Base-by-base conservation (phyloP, 2,113 vertebrate genomes). In the Semnopithecus entellus region DNA sequence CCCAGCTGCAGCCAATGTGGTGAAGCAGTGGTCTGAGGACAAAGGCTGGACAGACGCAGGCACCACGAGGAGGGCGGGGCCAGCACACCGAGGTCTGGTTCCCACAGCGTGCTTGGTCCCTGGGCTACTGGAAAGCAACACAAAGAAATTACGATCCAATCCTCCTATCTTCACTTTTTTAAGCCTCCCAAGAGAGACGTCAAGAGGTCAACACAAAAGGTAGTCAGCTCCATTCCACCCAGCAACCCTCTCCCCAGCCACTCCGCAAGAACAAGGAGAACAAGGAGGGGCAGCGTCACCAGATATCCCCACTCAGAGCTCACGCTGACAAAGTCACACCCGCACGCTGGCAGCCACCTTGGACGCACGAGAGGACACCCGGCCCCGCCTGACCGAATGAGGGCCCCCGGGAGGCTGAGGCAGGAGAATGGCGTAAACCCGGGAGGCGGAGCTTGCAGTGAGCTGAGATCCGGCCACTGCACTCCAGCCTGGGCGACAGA, bases 11-110 rank as follows among this genome's bases (percentile, higher is more conserved):
- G 66, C 18, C 73, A 64, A 38, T 20, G 13, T 30, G 52, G 48
- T 32, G 75, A 43, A 20, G n/a, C 6, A 4, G 5, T 22, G n/a
- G 30, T 30, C 79, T 45, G 22, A 55, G 38, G 82, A 25, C 45
- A 83, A 35, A 38, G 57, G 30, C 64, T 17, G n/a, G 57, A 76
- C 7, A 2, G 43, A 20, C 2, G 8, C 8, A 16, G 45, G n/a
- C 1, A 7, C 45, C 23, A 83, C 16, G 7, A 68, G 66, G n/a
- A 66, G 11, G 6, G 35, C 2, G 18, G 8, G 32, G 30, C 50
- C 23, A 16, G 10, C 2, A 2, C 32, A 48, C 5, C 0, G 1
- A 0, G 6, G 75, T 11, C 32, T 57, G 48, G 7, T 22, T 32
- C 66, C 43, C 59, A 48, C 59, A 57, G 4, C 59, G 38, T 5